Percentiles rank a stretch among this genome's conserved stretches.
These are phyloP conservation scores for Atethmia centrago DNA, from an alignment of 2,888 invertebrate genomes.

Conservation along the genomic window DNA sequence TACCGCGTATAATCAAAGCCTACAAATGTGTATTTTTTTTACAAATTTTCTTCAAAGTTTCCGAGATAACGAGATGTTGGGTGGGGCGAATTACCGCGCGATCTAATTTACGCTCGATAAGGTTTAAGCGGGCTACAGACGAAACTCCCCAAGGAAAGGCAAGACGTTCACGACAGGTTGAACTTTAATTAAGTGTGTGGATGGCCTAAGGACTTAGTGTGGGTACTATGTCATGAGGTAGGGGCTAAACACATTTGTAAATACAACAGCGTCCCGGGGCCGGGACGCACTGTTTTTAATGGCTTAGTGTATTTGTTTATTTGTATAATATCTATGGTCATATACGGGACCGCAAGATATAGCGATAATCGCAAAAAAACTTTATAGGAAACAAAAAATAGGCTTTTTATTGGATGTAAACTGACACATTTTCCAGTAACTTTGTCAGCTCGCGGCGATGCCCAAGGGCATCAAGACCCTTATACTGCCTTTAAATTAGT, in stretches of 20 bases:
- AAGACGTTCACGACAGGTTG: slow-evolving; percentile 1
- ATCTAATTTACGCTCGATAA: slow-evolving; percentile 55
- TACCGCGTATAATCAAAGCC: slow-evolving; percentile 40
- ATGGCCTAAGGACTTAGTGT: slow-evolving; percentile 5
- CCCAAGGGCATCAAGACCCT: slow-evolving; percentile 5
- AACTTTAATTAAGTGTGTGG: slow-evolving; percentile 26
- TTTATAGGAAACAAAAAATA: slow-evolving; percentile 1
- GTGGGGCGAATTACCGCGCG: slow-evolving; percentile 37
- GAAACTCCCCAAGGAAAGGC: slow-evolving; percentile 4
- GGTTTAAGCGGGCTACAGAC: slow-evolving; percentile 23
- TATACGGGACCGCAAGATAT: not conserved
- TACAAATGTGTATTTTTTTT: slow-evolving; percentile 30
- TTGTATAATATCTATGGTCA: not conserved
- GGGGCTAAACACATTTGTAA: not conserved
- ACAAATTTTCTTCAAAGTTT: slow-evolving; percentile 42
- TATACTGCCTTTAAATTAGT: slow-evolving; percentile 26
- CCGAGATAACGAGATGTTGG: slow-evolving; percentile 37
- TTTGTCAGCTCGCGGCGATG: not conserved
- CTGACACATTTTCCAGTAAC: slow-evolving; percentile 3
- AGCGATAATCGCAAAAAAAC: not conserved
- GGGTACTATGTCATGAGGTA: not conserved
- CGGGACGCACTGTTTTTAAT: not conserved
- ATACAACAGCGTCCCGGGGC: not conserved
- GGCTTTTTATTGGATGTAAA: slow-evolving; percentile 10
- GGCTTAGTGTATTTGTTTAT: not conserved